These are phyloP conservation scores for Meteorus sp. DNA, from an alignment of 1,140 invertebrate genomes.

Conservation along the genomic window DNA sequence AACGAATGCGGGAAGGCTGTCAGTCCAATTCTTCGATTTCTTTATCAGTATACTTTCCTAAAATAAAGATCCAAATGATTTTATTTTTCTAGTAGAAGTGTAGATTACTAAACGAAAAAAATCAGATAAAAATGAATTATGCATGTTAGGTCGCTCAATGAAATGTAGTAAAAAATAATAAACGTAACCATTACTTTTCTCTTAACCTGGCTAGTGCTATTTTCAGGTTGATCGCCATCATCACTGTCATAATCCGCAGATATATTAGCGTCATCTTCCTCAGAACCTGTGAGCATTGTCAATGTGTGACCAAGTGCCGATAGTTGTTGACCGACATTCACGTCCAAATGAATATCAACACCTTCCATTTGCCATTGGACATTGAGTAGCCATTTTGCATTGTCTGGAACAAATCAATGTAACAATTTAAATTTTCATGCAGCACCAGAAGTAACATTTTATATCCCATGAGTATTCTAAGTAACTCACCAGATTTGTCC, in stretches of 20 bases:
- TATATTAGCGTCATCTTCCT: constrained; percentile 75
- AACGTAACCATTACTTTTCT: constrained; percentile 52
- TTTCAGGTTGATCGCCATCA: constrained; percentile 72
- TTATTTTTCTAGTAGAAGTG: neutral
- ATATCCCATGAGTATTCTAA: neutral
- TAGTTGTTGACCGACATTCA: constrained; percentile 93
- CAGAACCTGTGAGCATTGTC: constrained; percentile 87
- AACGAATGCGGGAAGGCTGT: constrained; percentile 80
- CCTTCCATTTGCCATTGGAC: constrained; percentile 99
- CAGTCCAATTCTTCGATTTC: constrained; percentile 66
- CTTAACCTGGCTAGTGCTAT: constrained; percentile 60
- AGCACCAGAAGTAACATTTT: constrained; percentile 11
- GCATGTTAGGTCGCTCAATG: neutral
- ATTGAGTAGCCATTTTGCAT: constrained; percentile 98
- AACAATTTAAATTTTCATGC: neutral
- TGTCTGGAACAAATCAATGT: constrained; percentile 64
- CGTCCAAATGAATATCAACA: constrained; percentile 94
- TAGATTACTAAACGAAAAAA: neutral
- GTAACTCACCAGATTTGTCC: constrained; percentile 58
- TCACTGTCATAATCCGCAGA: constrained; percentile 77
- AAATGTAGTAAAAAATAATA: constrained; percentile 31
- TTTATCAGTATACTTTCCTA: constrained; percentile 71
- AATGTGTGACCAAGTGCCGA: constrained; percentile 92
- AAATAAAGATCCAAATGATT: constrained; percentile 8
- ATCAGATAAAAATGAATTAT: constrained; percentile 13